Conservation (phyloP, 2,797 vertebrate species). For the Valencia hispanica region DNA sequence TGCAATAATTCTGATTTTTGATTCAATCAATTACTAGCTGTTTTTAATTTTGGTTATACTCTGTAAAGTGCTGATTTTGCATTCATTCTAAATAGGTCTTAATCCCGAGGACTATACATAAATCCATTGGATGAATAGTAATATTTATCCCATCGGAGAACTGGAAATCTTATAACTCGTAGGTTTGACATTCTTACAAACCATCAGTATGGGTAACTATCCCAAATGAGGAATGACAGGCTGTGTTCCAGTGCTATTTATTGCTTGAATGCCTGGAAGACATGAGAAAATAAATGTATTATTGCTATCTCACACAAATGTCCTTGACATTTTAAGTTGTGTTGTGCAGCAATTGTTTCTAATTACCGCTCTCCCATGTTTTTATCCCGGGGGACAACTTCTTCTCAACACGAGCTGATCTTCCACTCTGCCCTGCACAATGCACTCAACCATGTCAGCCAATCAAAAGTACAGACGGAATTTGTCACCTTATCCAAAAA, state of each 20-base stretch:
- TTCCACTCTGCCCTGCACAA: conserved; percentile 4
- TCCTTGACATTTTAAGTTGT: conserved; percentile 10
- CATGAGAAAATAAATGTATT: conserved; percentile 1
- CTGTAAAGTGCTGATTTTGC: neutral
- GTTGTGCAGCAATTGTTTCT: conserved; percentile 1
- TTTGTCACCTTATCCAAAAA: conserved; percentile 9
- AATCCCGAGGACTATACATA: neutral
- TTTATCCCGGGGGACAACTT: conserved; percentile 6
- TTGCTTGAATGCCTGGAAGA: conserved; percentile 7
- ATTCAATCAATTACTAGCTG: neutral
- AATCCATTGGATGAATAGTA: neutral
- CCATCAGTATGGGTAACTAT: neutral
- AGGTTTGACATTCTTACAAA: neutral
- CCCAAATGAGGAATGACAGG: neutral
- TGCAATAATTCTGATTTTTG: neutral
- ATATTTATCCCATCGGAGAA: neutral
- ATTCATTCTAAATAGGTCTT: neutral
- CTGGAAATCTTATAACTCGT: conserved; percentile 1
- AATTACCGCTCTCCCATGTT: neutral
- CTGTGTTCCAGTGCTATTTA: conserved; percentile 8
- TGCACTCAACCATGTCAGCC: neutral
- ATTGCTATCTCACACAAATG: neutral
- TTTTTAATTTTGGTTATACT: neutral
- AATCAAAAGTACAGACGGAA: conserved; percentile 5
- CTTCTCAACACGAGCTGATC: neutral